Evolutionary conservation across 2,797 vertebrate genomes (phyloP).

Genomic region (Alauda arvensis): DNA sequence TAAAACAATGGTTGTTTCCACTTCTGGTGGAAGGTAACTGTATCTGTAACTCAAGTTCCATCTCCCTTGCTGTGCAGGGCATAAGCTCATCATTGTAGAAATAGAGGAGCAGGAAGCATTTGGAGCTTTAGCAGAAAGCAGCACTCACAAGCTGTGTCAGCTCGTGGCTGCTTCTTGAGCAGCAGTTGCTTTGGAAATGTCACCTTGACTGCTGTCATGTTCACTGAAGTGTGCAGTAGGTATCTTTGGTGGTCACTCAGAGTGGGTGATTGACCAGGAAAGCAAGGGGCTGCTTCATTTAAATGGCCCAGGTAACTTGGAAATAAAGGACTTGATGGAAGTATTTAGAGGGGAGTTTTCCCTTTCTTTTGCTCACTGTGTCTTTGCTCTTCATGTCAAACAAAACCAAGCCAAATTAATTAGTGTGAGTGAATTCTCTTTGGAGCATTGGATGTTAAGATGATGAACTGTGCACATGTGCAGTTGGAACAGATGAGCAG

Average conservation of each 20-base stretch:
- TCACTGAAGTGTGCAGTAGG: neutral
- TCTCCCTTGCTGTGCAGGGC: neutral
- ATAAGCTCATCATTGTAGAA: neutral
- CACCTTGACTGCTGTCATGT: neutral
- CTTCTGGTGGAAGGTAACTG: neutral
- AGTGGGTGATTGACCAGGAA: neutral
- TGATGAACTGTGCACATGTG: conserved; percentile 9
- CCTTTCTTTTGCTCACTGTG: conserved; percentile 20
- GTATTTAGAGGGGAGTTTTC: neutral
- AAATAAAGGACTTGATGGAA: neutral
- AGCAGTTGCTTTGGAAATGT: neutral
- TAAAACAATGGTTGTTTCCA: neutral
- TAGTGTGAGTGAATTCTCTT: neutral
- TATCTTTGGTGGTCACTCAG: neutral
- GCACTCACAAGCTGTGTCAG: neutral
- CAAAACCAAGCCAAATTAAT: conserved; percentile 4
- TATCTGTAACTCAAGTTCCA: neutral
- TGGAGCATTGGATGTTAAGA: neutral
- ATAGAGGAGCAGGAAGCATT: neutral
- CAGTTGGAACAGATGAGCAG: conserved; percentile 13
- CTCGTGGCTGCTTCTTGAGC: neutral
- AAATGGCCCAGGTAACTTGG: neutral
- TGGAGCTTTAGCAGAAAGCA: neutral
- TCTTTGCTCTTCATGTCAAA: conserved; percentile 17
- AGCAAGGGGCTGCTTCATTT: neutral